Percentiles rank a stretch among this genome's conserved stretches.
phyloP scores from a whole-genome alignment of 2,113 vertebrate genomes.

The Bubo bubo region DNA sequence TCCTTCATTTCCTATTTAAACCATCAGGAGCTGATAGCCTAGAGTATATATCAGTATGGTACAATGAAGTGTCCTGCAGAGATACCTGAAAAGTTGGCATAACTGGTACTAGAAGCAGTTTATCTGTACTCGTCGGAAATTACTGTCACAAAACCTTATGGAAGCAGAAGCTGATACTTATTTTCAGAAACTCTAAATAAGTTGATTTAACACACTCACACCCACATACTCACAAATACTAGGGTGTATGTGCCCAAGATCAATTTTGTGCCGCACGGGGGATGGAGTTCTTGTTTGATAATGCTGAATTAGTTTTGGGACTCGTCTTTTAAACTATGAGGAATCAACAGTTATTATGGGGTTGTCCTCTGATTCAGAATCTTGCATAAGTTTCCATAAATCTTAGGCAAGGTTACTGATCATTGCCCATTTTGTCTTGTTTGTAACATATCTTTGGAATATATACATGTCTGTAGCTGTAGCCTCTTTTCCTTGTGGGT shows the following conservation, averaged over 20 bases:
- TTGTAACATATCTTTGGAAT: background rate
- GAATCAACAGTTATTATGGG: background rate
- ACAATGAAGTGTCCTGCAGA: background rate
- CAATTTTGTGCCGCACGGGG: background rate
- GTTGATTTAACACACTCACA: background rate
- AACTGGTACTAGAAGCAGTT: background rate
- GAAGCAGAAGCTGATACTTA: background rate
- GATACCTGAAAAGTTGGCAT: background rate
- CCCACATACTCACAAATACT: background rate
- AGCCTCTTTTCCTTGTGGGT: background rate
- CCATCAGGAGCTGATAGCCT: background rate
- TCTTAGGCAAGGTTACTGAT: background rate
- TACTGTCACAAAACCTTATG: background rate
- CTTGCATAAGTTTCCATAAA: background rate
- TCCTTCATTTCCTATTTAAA: background rate
- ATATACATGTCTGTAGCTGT: background rate
- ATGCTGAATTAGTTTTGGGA: background rate
- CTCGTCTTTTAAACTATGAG: background rate
- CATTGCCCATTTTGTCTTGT: background rate
- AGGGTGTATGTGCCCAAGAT: background rate
- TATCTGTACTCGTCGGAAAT: background rate
- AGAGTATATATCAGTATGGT: background rate
- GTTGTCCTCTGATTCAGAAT: background rate
- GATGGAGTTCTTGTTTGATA: background rate
- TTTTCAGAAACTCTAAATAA: background rate